Conservation (phyloP, 2,888 invertebrate genomes). For the Drosophila rubida region DNA sequence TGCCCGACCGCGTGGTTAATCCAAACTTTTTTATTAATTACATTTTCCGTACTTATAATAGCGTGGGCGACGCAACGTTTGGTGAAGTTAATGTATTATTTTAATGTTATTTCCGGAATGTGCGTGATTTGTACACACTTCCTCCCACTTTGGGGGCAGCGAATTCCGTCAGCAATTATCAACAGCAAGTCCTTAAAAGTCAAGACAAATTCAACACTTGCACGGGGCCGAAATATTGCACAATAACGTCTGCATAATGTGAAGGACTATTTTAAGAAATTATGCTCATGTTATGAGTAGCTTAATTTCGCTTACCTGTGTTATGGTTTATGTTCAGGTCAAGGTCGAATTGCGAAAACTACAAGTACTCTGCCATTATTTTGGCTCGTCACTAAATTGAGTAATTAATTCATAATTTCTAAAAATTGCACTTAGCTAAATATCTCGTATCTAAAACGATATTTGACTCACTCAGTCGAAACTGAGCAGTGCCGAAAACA, state of each 20-base stretch:
- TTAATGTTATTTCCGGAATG: conserved; percentile 70
- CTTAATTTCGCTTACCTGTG: background rate
- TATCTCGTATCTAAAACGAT: too few relatives aligned
- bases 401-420: too few relatives aligned
- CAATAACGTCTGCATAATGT: background rate
- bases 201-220: background rate
- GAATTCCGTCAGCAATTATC: conserved; percentile 1
- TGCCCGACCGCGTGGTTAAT: background rate
- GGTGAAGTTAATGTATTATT: conserved; percentile 77
- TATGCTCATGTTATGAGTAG: background rate
- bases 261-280: background rate
- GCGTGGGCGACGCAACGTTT: conserved; percentile 68
- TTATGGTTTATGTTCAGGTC: background rate
- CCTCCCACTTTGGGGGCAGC: background rate
- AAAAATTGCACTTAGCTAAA: too few relatives aligned
- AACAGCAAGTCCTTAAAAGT: background rate
- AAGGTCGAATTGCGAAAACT: background rate
- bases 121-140: conserved; percentile 66
- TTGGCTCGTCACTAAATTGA: background rate
- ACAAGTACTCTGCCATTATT: background rate
- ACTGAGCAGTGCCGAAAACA: background rate
- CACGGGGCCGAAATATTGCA: background rate
- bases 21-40: conserved; percentile 41
- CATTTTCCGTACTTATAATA: conserved; percentile 47
- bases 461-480: background rate